These are phyloP conservation scores for Pteruthius melanotis DNA, from an alignment of 2,113 vertebrate species.

Conservation along the genomic window DNA sequence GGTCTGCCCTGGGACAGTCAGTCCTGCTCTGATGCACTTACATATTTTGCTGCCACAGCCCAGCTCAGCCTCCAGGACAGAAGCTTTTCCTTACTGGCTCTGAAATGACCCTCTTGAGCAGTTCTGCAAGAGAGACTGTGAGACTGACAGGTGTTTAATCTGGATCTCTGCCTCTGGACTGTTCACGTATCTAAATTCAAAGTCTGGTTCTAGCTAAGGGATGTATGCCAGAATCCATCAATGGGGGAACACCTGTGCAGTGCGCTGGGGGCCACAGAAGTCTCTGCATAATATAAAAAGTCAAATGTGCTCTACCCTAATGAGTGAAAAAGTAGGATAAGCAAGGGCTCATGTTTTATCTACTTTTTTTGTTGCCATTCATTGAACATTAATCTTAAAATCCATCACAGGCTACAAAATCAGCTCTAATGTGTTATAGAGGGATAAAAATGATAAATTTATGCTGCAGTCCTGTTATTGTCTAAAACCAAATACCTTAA, in stretches of 20 bases:
- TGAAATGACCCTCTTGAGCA: background rate
- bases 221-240: background rate
- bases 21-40: background rate
- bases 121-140: background rate
- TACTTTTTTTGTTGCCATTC: background rate
- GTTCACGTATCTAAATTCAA: background rate
- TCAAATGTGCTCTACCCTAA: background rate
- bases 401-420: background rate
- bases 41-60: background rate
- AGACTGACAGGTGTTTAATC: background rate
- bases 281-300: background rate
- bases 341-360: background rate
- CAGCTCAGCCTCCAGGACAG: background rate
- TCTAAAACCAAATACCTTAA: background rate
- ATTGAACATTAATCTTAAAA: background rate
- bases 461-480: background rate
- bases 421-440: background rate
- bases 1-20: background rate
- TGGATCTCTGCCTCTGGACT: background rate
- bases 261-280: background rate
- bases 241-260: background rate
- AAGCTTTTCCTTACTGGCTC: background rate
- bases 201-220: background rate
- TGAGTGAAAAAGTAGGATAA: background rate
- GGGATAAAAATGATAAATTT: background rate